Conservation (phyloP, 1,140 invertebrate genomes). For the Nephotettix cincticeps region DNA sequence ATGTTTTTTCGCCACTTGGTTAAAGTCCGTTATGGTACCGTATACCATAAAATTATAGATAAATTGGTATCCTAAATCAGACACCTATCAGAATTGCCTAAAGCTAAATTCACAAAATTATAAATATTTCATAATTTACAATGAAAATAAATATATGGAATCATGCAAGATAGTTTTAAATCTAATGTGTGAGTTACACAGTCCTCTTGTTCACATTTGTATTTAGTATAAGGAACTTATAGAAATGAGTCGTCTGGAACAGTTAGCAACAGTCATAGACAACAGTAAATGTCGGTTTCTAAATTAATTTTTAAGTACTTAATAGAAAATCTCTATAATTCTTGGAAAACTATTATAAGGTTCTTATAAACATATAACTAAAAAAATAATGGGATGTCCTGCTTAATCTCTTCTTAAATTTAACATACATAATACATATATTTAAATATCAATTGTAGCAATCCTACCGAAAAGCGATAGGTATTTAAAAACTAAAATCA, state of each 20-base stretch:
- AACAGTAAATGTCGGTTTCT: background rate
- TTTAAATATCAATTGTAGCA: background rate
- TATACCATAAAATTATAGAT: too few relatives aligned
- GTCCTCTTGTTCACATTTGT: background rate
- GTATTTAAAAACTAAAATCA: slow-evolving; percentile 12
- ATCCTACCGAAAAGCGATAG: background rate
- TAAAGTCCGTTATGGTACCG: too few relatives aligned
- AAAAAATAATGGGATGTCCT: background rate
- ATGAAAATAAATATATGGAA: slow-evolving; percentile 20
- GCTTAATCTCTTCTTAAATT: background rate
- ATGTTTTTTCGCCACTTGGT: too few relatives aligned
- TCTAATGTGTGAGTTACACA: background rate
- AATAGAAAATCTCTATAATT: background rate
- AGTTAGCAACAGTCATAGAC: background rate
- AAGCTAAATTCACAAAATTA: too few relatives aligned
- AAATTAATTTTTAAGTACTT: background rate
- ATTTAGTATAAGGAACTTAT: background rate
- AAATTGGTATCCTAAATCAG: too few relatives aligned
- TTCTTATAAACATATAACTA: background rate
- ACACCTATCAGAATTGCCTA: too few relatives aligned
- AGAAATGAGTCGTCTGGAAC: background rate
- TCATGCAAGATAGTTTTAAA: slow-evolving; percentile 15
- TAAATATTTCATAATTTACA: slow-evolving; percentile 10
- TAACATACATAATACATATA: background rate
- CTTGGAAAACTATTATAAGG: background rate